These are phyloP conservation scores for Ictalurus furcatus DNA, from an alignment of 2,113 vertebrate species.

Conservation along the genomic window DNA sequence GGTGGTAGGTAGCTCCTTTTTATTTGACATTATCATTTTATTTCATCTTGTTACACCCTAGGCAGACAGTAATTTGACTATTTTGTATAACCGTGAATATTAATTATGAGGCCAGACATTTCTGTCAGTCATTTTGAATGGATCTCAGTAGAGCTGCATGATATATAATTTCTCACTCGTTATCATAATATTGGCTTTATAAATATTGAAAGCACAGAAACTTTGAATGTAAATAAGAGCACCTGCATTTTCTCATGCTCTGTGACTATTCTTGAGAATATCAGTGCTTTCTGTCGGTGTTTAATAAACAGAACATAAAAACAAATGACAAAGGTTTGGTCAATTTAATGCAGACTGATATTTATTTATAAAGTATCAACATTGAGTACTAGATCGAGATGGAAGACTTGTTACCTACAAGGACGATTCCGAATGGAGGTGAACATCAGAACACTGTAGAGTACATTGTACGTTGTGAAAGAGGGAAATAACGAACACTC, in stretches of 20 bases:
- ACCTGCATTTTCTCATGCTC: not conserved
- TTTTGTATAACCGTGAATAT: constrained; percentile 41
- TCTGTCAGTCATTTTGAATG: constrained; percentile 35
- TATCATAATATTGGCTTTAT: not conserved
- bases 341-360: not conserved
- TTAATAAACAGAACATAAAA: not conserved
- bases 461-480: not conserved
- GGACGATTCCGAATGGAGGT: not conserved
- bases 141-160: not conserved
- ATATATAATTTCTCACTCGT: not conserved
- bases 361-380: not conserved
- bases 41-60: constrained; percentile 35
- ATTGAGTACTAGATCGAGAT: not conserved
- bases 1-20: constrained; percentile 23
- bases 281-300: not conserved
- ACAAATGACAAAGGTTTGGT: too few relatives aligned
- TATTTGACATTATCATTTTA: constrained; percentile 43
- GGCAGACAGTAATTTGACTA: constrained; percentile 19
- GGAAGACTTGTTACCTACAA: not conserved
- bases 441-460: not conserved
- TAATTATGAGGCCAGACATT: constrained; percentile 33
- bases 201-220: not conserved
- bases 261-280: not conserved
- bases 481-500: not conserved
- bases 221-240: too few relatives aligned